Conservation (phyloP, 2,888 invertebrate genomes). For the Tanytarsus gracilentus region DNA sequence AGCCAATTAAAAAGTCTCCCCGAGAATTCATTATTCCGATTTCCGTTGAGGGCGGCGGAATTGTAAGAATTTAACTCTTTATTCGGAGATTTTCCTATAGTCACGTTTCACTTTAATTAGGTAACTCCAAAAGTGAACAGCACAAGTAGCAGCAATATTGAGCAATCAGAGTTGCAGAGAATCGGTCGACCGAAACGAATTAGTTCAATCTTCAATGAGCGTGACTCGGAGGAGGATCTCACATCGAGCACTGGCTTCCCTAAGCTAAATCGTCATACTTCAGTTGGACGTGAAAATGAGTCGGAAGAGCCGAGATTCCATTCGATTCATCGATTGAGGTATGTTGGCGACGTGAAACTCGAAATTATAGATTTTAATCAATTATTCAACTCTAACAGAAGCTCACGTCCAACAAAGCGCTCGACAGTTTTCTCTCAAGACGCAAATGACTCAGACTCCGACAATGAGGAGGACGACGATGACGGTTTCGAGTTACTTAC, state of each 20-base stretch:
- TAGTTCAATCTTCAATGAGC: slow-evolving; percentile 58
- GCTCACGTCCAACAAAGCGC: slow-evolving; percentile 58
- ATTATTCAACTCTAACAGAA: slow-evolving; percentile 42
- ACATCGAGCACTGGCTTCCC: slow-evolving; percentile 46
- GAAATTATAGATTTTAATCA: slow-evolving; percentile 3
- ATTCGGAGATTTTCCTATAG: slow-evolving; percentile 38
- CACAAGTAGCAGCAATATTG: too few relatives aligned
- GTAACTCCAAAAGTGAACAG: slow-evolving; percentile 53
- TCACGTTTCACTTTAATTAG: neutral
- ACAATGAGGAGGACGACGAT: slow-evolving; percentile 79
- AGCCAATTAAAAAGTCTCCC: slow-evolving; percentile 79
- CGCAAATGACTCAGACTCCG: slow-evolving; percentile 77
- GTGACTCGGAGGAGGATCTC: slow-evolving; percentile 61
- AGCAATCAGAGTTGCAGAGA: slow-evolving; percentile 57
- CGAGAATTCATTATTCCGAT: slow-evolving; percentile 90
- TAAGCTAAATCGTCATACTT: slow-evolving; percentile 49
- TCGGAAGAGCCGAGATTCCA: slow-evolving; percentile 50
- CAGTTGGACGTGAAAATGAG: slow-evolving; percentile 51
- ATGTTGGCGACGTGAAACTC: slow-evolving; percentile 19
- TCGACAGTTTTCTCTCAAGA: slow-evolving; percentile 47
- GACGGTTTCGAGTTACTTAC: slow-evolving; percentile 87
- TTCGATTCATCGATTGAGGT: slow-evolving; percentile 59
- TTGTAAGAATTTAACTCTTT: slow-evolving; percentile 40
- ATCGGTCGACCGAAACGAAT: slow-evolving; percentile 52
- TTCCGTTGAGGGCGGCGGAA: slow-evolving; percentile 82